Evolutionary conservation across 2,888 invertebrate genomes (phyloP).

Genomic region (Acanthosoma haemorrhoidale): DNA sequence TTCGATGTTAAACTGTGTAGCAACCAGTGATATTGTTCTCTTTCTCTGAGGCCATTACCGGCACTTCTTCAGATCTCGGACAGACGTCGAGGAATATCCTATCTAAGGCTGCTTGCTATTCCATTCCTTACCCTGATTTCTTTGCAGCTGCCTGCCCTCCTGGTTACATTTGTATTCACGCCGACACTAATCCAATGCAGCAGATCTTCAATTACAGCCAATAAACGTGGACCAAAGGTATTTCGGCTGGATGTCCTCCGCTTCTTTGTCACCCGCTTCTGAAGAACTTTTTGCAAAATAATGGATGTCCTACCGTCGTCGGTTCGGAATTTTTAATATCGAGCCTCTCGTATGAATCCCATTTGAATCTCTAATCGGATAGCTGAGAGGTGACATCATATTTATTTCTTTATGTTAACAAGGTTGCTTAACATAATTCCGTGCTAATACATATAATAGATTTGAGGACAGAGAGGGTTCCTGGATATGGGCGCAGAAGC

Average conservation of each 20-base stretch:
- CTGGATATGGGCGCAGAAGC: no score
- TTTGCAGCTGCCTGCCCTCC: not conserved
- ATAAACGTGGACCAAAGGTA: not conserved
- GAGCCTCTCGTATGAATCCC: not conserved
- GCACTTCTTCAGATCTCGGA: no score
- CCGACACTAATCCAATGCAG: not conserved
- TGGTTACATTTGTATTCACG: not conserved
- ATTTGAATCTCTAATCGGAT: not conserved
- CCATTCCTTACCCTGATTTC: not conserved
- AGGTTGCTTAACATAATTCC: not conserved
- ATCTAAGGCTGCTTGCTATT: not conserved
- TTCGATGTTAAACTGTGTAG: no score
- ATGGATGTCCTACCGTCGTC: not conserved
- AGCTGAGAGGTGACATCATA: not conserved
- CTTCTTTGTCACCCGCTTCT: not conserved
- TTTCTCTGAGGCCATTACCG: no score
- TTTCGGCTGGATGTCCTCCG: no score
- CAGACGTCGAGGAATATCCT: no score
- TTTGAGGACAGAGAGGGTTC: not conserved
- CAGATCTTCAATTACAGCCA: not conserved
- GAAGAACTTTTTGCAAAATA: not conserved
- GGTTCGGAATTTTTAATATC: not conserved
- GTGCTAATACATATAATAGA: not conserved
- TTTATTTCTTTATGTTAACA: slow-evolving; percentile 7
- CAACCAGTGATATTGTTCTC: no score